These are phyloP conservation scores for Microtus montanus DNA, from an alignment of 2,113 vertebrate genomes.

Conservation along the genomic window DNA sequence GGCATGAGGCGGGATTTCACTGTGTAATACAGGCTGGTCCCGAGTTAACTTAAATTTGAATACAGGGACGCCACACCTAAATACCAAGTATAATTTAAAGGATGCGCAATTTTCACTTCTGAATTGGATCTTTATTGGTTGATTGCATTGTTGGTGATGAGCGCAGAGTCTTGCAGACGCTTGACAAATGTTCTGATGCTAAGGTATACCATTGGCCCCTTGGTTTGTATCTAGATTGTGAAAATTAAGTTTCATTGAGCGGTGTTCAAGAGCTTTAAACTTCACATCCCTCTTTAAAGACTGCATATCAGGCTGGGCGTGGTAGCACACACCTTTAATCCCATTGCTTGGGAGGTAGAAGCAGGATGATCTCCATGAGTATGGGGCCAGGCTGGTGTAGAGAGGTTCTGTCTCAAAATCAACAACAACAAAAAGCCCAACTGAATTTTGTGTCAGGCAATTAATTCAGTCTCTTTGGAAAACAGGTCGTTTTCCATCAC, in stretches of 20 bases:
- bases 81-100: not conserved
- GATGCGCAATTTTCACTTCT: not conserved
- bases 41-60: not conserved
- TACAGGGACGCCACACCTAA: not conserved
- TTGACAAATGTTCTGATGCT: not conserved
- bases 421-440: not conserved
- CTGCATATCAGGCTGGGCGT: not conserved
- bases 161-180: not conserved
- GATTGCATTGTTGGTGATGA: not conserved
- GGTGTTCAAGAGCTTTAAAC: not conserved
- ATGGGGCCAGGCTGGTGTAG: not conserved
- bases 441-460: not conserved
- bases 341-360: not conserved
- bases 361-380: not conserved
- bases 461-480: conserved; percentile 15
- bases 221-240: conserved; percentile 13
- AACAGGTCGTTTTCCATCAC: not conserved
- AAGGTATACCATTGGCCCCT: not conserved
- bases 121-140: conserved; percentile 24
- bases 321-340: not conserved
- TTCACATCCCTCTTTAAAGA: not conserved
- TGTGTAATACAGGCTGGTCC: not conserved
- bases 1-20: not conserved
- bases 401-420: not conserved
- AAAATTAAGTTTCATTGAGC: conserved; percentile 52